Evolutionary conservation across 1,140 invertebrate genomes (phyloP).

Genomic region (Ditylenchus dipsaci): DNA sequence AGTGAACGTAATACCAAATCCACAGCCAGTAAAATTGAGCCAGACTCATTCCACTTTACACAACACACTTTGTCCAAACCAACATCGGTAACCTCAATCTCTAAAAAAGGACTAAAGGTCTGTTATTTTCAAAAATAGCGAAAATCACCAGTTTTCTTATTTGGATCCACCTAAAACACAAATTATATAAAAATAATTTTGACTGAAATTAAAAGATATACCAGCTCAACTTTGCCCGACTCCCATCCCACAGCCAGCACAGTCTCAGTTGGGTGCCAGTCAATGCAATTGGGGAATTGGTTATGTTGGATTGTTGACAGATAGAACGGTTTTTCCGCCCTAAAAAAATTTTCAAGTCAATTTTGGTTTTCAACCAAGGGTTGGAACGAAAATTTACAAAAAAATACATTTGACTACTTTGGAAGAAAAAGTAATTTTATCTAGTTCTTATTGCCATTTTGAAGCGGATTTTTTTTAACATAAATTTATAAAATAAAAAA

Average conservation of each 20-base stretch:
- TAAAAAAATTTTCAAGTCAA: too few relatives aligned
- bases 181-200: too few relatives aligned
- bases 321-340: constrained; percentile 74
- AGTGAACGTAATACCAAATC: constrained; percentile 46
- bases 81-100: constrained; percentile 16
- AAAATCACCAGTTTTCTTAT: constrained; percentile 67
- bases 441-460: too few relatives aligned
- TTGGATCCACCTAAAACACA: constrained; percentile 73
- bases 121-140: constrained; percentile 70
- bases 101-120: constrained; percentile 5
- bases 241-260: constrained; percentile 82
- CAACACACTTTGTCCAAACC: constrained; percentile 20
- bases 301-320: constrained; percentile 70
- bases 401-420: too few relatives aligned
- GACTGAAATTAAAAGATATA: too few relatives aligned
- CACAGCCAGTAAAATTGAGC: constrained; percentile 18
- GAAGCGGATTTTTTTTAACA: too few relatives aligned
- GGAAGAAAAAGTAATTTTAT: too few relatives aligned
- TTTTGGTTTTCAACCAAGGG: too few relatives aligned
- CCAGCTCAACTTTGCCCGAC: constrained; percentile 68
- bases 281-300: constrained; percentile 66
- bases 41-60: constrained; percentile 23
- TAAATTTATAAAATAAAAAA: too few relatives aligned
- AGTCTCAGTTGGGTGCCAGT: constrained; percentile 81
- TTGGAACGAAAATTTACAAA: too few relatives aligned